Percentiles rank a stretch among this genome's conserved stretches.
Conservation (phyloP, 2,888 invertebrate species). For the Cryptus viduatorius region DNA sequence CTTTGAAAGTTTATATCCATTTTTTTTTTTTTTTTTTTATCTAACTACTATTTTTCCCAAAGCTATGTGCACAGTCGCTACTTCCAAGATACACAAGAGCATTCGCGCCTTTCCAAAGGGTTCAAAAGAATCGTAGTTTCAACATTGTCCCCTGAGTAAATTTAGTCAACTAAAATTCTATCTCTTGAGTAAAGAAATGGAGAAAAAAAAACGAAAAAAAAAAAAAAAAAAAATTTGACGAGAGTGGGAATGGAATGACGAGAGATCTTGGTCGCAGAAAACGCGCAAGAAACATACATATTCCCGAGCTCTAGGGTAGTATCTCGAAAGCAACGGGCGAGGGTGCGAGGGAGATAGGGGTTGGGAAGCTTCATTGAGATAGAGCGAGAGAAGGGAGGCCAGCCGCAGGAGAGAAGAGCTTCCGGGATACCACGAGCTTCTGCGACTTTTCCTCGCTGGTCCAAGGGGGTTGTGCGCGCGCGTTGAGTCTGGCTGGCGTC, state of each 20-base stretch:
- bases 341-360: constrained; percentile 2
- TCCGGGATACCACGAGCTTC: constrained; percentile 74
- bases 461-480: constrained; percentile 71
- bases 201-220: background rate
- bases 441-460: constrained; percentile 77
- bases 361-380: background rate
- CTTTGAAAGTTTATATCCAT: constrained; percentile 5
- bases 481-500: constrained; percentile 73
- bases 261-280: constrained; percentile 11
- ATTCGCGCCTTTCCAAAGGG: background rate
- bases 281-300: constrained; percentile 14
- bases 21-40: background rate
- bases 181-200: background rate
- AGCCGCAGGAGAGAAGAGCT: constrained; percentile 71
- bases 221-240: background rate
- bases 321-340: background rate
- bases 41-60: too few species aligned
- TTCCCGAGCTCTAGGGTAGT: constrained; percentile 6
- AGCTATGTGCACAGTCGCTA: background rate
- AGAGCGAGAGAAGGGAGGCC: constrained; percentile 60
- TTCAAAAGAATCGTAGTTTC: background rate
- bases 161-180: constrained; percentile 6
- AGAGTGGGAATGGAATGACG: constrained; percentile 4
- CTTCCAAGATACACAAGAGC: constrained; percentile 5
- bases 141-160: background rate